phyloP scores from a whole-genome alignment of 2,113 vertebrate genomes.

The Campylorhamphus procurvoides region DNA sequence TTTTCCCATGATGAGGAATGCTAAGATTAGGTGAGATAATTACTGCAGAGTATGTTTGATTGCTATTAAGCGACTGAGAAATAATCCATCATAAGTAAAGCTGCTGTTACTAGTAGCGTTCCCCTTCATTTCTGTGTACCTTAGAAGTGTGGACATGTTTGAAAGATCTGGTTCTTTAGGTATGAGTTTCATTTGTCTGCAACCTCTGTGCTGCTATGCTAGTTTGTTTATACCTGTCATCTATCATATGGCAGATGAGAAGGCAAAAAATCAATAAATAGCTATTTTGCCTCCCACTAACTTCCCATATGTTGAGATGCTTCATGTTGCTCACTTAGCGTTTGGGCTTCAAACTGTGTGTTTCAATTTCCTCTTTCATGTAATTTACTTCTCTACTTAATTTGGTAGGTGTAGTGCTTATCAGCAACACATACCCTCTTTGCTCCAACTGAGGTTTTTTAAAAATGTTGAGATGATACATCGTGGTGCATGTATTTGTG shows the following conservation, averaged over 20 bases:
- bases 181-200: background rate
- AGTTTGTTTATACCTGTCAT: conserved; percentile 13
- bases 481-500: background rate
- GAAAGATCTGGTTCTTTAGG: background rate
- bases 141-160: background rate
- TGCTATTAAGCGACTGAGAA: background rate
- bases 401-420: background rate
- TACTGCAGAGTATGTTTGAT: background rate
- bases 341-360: background rate
- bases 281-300: background rate
- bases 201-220: background rate
- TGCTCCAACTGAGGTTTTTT: background rate
- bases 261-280: background rate
- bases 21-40: background rate
- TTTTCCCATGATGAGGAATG: background rate
- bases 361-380: background rate
- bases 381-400: background rate
- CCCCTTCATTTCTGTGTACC: background rate
- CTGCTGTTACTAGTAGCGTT: background rate
- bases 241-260: background rate
- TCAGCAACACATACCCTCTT: background rate
- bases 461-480: background rate
- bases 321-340: background rate
- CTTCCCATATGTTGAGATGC: background rate
- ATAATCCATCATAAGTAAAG: background rate